Conservation (phyloP, 2,888 invertebrate species). For the Acrobasis repandana region DNA sequence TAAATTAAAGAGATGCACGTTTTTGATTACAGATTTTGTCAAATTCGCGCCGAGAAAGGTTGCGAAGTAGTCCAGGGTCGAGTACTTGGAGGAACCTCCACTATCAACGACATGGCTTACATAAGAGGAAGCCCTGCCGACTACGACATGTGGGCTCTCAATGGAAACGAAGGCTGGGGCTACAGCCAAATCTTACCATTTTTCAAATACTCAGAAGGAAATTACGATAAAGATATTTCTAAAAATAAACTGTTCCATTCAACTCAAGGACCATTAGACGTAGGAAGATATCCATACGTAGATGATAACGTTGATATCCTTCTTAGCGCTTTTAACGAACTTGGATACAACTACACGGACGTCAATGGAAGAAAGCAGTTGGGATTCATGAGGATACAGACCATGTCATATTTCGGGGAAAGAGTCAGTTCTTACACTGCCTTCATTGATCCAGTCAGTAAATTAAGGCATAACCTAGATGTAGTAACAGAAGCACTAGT, state of each 20-base stretch:
- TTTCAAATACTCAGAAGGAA: slow-evolving; percentile 77
- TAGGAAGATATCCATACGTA: slow-evolving; percentile 69
- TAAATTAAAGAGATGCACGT: not conserved
- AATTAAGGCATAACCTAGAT: slow-evolving; percentile 61
- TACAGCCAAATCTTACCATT: slow-evolving; percentile 66
- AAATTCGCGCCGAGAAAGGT: slow-evolving; percentile 56
- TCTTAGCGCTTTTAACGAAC: slow-evolving; percentile 68
- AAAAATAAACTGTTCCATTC: slow-evolving; percentile 73
- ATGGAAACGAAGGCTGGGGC: slow-evolving; percentile 73
- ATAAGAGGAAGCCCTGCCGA: slow-evolving; percentile 74
- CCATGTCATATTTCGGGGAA: slow-evolving; percentile 72
- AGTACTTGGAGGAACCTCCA: slow-evolving; percentile 70
- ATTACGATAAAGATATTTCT: slow-evolving; percentile 72
- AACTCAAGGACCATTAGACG: slow-evolving; percentile 71
- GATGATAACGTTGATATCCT: slow-evolving; percentile 73
- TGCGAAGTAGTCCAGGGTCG: slow-evolving; percentile 73
- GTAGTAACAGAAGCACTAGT: slow-evolving; percentile 69
- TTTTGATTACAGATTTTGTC: slow-evolving; percentile 64
- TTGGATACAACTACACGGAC: slow-evolving; percentile 74
- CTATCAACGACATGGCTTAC: slow-evolving; percentile 76
- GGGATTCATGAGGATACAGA: slow-evolving; percentile 75
- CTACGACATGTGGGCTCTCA: slow-evolving; percentile 73
- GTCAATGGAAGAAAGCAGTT: slow-evolving; percentile 71
- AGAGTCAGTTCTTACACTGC: slow-evolving; percentile 74
- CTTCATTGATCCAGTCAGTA: slow-evolving; percentile 70